Conservation (phyloP, 2,113 vertebrate genomes). For the Isurus oxyrinchus region DNA sequence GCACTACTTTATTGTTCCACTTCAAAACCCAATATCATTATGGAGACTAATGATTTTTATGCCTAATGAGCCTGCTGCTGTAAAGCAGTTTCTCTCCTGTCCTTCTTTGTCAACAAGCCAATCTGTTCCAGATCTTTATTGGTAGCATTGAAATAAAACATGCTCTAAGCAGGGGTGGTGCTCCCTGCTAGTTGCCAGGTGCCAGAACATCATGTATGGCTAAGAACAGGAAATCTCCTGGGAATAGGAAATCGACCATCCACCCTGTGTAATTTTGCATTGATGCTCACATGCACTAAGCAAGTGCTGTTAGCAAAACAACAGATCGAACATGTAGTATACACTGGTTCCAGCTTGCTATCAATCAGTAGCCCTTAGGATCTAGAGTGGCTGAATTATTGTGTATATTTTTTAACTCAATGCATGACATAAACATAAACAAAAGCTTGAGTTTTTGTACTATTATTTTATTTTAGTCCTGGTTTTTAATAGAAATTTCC, state of each 20-base stretch:
- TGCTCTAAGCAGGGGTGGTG: background rate
- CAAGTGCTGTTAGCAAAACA: background rate
- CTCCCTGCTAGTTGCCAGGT: background rate
- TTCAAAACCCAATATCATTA: background rate
- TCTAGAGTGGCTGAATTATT: background rate
- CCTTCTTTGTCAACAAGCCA: background rate
- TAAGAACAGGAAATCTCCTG: background rate
- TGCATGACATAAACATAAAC: background rate
- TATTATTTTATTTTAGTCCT: slow-evolving; percentile 14
- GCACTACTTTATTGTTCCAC: background rate
- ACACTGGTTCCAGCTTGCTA: background rate
- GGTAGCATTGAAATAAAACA: background rate
- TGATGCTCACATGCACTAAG: background rate
- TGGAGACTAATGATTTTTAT: background rate
- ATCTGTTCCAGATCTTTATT: background rate
- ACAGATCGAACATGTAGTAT: background rate
- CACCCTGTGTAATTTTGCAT: background rate
- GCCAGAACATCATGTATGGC: background rate
- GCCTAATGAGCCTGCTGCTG: background rate
- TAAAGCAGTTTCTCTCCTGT: background rate
- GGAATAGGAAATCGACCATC: background rate
- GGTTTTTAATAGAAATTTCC: background rate
- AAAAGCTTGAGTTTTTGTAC: background rate
- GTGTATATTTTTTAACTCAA: background rate
- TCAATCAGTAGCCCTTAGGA: background rate